phyloP scores from a whole-genome alignment of 2,888 invertebrate genomes.

The Eristalis arbustorum region DNA sequence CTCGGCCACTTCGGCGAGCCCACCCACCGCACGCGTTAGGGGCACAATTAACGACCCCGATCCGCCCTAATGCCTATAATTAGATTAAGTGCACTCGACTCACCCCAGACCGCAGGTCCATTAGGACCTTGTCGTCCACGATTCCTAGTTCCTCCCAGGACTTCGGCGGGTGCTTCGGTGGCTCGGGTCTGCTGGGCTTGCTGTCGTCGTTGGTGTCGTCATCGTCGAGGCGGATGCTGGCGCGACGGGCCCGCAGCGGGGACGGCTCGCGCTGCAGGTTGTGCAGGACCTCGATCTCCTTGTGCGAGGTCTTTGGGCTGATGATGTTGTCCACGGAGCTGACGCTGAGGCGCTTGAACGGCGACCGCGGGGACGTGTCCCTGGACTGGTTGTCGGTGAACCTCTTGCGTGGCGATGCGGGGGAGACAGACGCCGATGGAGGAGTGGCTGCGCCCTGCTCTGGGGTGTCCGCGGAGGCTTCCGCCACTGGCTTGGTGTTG shows the following conservation, averaged over 20 bases:
- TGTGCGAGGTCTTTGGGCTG: conserved; percentile 81
- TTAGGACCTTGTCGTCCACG: conserved; percentile 83
- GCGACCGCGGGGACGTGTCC: conserved; percentile 74
- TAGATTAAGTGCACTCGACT: conserved; percentile 73
- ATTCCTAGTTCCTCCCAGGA: conserved; percentile 84
- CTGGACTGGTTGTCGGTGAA: conserved; percentile 20
- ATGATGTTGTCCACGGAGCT: conserved; percentile 81
- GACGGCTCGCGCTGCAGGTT: conserved; percentile 86
- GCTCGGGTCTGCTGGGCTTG: conserved; percentile 67
- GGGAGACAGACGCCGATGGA: conserved; percentile 49
- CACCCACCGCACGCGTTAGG: not conserved
- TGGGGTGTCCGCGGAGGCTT: not conserved
- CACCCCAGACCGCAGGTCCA: conserved; percentile 87
- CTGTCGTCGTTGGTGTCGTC: conserved; percentile 45
- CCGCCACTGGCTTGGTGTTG: conserved; percentile 77
- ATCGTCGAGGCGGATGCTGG: conserved; percentile 54
- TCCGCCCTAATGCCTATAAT: not conserved
- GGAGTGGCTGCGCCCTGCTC: conserved; percentile 31
- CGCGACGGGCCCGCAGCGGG: conserved; percentile 80
- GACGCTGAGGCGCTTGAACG: conserved; percentile 75
- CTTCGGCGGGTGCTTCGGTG: conserved; percentile 44
- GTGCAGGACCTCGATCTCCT: conserved; percentile 85
- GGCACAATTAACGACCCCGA: conserved; percentile 12
- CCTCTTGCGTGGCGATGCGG: conserved; percentile 66
- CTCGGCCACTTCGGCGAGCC: not conserved